Percentiles rank a stretch among this genome's conserved stretches.
Conservation (phyloP, 2,797 vertebrate genomes). For the Epinephelus awoara region DNA sequence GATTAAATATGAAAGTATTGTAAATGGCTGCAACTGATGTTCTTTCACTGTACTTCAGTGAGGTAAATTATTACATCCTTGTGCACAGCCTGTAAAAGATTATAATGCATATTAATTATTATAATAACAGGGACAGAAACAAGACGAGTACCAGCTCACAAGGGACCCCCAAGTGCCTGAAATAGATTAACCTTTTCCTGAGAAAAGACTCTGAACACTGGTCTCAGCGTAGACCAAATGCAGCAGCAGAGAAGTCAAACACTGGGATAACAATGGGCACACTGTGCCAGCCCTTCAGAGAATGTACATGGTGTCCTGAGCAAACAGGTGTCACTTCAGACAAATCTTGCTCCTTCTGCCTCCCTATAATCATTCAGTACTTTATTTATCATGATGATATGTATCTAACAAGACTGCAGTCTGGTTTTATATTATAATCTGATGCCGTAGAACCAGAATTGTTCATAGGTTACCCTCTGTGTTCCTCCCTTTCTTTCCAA, state of each 20-base stretch:
- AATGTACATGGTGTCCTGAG: background rate
- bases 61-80: background rate
- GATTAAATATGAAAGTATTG: background rate
- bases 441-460: background rate
- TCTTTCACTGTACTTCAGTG: background rate
- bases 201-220: background rate
- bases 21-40: background rate
- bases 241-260: background rate
- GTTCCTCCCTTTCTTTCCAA: background rate
- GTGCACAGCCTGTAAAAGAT: constrained; percentile 8
- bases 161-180: constrained; percentile 3
- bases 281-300: background rate
- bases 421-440: background rate
- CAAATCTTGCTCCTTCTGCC: background rate
- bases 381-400: background rate
- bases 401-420: too few species aligned
- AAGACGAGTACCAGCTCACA: background rate
- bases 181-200: constrained; percentile 31
- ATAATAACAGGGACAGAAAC: background rate
- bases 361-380: background rate
- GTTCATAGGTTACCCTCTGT: background rate
- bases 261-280: background rate
- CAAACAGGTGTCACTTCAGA: background rate
- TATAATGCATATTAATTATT: constrained; percentile 9
- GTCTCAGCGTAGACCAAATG: background rate